Conservation (phyloP, 2,888 invertebrate species). For the Drosophila austrosaltans region DNA sequence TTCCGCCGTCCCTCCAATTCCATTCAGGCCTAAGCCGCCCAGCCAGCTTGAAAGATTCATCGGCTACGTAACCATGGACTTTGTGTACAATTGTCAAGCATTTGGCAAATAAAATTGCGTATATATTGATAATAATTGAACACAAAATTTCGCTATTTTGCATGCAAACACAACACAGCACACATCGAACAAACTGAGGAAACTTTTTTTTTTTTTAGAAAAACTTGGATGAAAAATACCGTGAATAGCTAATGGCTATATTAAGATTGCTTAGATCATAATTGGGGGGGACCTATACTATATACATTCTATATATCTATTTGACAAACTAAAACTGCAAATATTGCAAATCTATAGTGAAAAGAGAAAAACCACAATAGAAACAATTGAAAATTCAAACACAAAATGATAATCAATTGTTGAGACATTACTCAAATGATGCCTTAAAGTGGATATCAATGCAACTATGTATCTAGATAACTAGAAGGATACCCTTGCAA, state of each 20-base stretch:
- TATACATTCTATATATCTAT: too few species aligned
- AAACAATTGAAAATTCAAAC: too few species aligned
- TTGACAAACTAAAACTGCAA: too few species aligned
- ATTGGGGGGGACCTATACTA: neutral
- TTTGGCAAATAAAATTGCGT: constrained; percentile 67
- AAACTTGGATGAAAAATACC: neutral
- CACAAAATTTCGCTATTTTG: constrained; percentile 25
- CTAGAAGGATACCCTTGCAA: too few species aligned
- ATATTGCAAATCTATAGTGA: too few species aligned
- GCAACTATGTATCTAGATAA: too few species aligned
- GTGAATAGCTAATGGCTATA: constrained; percentile 4
- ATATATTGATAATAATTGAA: constrained; percentile 26
- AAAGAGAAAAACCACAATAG: too few species aligned
- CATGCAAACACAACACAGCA: neutral
- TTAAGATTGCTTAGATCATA: constrained; percentile 9
- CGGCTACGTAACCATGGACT: constrained; percentile 48
- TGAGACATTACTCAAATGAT: too few species aligned
- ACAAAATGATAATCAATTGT: too few species aligned
- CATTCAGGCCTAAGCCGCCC: constrained; percentile 23
- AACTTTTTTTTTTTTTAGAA: neutral
- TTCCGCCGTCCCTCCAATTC: constrained; percentile 10
- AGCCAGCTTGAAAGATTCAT: constrained; percentile 31
- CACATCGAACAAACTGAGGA: constrained; percentile 13
- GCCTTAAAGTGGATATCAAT: too few species aligned
- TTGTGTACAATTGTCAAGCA: constrained; percentile 52